Evolutionary conservation across 2,888 invertebrate species (phyloP), one percentile per base, ranked within the genome.

Genomic region (Idaea biselata): DNA sequence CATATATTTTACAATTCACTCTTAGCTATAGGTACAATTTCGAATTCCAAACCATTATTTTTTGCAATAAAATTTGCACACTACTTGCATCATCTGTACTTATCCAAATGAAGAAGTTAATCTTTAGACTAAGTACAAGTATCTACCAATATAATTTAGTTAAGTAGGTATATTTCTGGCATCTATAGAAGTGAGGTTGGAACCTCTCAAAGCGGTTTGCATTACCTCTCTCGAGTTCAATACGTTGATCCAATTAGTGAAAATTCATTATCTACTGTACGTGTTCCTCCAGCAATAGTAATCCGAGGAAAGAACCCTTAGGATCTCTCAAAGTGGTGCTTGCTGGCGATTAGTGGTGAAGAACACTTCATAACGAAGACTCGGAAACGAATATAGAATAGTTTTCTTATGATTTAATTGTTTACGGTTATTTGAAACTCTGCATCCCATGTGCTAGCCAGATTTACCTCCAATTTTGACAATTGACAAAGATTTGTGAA

Each of bases 271-370:
- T 84, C 86, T 79, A 73, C 73, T 78, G 81, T 81, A 85, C 87
- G 84, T 89, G 86, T 89, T 86, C 83, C 83, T 81, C 78, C 65
- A 73, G 80, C 83, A 84, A 85, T 87, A 86, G 87, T 84, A 86
- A 86, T 86, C 86, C 80, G 78, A 77, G 69, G 83, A 85, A 89
- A 87, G 87, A 87, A 87, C 89, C 86, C 88, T 89, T 77, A 78
- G 81, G 75, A 79, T 82, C 82, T 80, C 76, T 81, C 78, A 77
- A 78, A 87, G 87, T 75, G 86, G 83, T 81, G 76, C 89, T 90
- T 78, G 82, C 80, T 77, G 80, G 76, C 86, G 87, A 89, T 90
- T 90, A 89, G 84, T 83, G 81, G 77, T 83, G 80, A 77, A 89
- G 88, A 64, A 75, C 82, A 72, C 88, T 90, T 82, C 55, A 64